Percentiles rank a stretch among this genome's conserved stretches.
Conservation (phyloP, 2,888 invertebrate genomes). For the Stenotaenia linearis region DNA sequence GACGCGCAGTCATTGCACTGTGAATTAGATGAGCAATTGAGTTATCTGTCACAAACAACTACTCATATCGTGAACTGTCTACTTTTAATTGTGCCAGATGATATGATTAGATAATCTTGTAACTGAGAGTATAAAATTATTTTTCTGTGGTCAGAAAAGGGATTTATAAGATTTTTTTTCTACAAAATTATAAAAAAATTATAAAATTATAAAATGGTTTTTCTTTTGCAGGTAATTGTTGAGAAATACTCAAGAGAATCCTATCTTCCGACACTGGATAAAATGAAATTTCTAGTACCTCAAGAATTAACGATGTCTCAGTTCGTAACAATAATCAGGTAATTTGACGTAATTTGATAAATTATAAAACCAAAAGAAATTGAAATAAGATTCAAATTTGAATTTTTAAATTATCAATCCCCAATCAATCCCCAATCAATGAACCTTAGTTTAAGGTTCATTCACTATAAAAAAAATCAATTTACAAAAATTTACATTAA, state of each 20-base stretch:
- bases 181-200: background rate
- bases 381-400: background rate
- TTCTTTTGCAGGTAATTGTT: slow-evolving; percentile 64
- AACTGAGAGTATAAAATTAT: background rate
- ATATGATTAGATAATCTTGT: background rate
- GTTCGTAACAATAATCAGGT: slow-evolving; percentile 79
- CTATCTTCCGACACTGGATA: slow-evolving; percentile 68
- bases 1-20: slow-evolving; percentile 29
- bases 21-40: slow-evolving; percentile 21
- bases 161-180: background rate
- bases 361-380: background rate
- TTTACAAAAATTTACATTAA: too few species aligned
- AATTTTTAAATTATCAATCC: too few species aligned
- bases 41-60: background rate
- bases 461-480: too few species aligned
- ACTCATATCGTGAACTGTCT: background rate
- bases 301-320: slow-evolving; percentile 85
- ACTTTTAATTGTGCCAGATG: slow-evolving; percentile 12
- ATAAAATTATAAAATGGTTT: background rate
- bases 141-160: background rate
- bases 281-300: slow-evolving; percentile 80
- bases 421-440: too few species aligned
- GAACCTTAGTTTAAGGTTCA: too few species aligned
- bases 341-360: slow-evolving; percentile 42
- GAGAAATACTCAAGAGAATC: slow-evolving; percentile 74